Evolutionary conservation across 2,797 vertebrate species (phyloP).

Genomic region (Falco naumanni): DNA sequence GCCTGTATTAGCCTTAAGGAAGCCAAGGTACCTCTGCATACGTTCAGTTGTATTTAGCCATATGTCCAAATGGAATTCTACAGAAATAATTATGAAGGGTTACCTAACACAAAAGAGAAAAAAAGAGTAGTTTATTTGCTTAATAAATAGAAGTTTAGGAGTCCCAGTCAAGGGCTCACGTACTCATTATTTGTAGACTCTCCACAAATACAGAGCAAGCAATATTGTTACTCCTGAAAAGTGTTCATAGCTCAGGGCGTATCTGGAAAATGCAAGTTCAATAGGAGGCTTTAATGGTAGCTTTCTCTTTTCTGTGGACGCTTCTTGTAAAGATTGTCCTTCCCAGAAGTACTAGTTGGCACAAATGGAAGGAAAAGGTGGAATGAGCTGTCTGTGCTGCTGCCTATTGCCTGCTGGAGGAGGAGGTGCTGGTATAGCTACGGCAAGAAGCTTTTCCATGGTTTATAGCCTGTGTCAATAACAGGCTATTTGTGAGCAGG

Average conservation of each 20-base stretch:
- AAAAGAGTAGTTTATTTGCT: not conserved
- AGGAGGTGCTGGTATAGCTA: not conserved
- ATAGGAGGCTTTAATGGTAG: not conserved
- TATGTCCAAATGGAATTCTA: not conserved
- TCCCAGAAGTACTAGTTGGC: not conserved
- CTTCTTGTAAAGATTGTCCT: not conserved
- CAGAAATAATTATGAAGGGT: not conserved
- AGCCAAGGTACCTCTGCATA: not conserved
- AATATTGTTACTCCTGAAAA: not conserved
- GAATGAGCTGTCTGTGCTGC: not conserved
- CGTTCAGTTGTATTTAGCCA: not conserved
- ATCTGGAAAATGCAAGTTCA: not conserved
- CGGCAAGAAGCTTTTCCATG: not conserved
- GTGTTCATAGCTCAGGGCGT: not conserved
- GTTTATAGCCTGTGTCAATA: not conserved
- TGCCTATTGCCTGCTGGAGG: not conserved
- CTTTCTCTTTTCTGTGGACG: not conserved
- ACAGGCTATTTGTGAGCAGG: not conserved
- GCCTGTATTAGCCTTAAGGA: not conserved
- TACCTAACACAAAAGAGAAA: not conserved
- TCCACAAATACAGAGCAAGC: not conserved
- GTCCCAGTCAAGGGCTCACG: not conserved
- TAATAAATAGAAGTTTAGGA: not conserved
- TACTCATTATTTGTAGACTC: not conserved
- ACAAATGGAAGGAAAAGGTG: not conserved